A percentile compares a stretch with the other conserved stretches of the same genome.
phyloP scores from a whole-genome alignment of 2,888 invertebrate genomes.

The Athalia cordata region DNA sequence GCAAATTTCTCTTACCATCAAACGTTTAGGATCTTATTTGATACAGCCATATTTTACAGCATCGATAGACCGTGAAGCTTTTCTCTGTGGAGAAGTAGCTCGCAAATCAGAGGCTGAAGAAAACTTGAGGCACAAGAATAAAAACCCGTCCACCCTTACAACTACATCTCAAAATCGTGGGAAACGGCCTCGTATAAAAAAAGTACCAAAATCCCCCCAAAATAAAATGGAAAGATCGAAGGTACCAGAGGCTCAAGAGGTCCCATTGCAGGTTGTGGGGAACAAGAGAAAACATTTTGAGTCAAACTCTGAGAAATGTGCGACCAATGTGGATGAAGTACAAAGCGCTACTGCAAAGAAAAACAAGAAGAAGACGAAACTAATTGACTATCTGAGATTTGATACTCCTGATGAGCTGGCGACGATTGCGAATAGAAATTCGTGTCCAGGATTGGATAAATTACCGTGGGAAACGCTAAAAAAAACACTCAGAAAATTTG shows the following conservation, averaged over 20 bases:
- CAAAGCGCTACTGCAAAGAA: not conserved
- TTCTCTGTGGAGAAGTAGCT: not conserved
- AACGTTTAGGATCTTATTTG: not conserved
- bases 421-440: slow-evolving; percentile 54
- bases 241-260: not conserved
- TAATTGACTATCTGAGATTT: slow-evolving; percentile 44
- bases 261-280: not conserved
- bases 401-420: slow-evolving; percentile 56
- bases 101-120: not conserved
- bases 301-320: too few relatives aligned
- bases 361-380: not conserved
- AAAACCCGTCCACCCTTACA: not conserved
- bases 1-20: not conserved
- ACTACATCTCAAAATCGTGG: not conserved
- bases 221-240: not conserved
- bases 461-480: slow-evolving; percentile 77
- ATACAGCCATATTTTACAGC: slow-evolving; percentile 28
- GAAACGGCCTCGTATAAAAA: not conserved
- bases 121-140: slow-evolving; percentile 50
- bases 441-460: slow-evolving; percentile 72
- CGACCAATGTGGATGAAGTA: too few relatives aligned
- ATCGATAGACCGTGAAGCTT: slow-evolving; percentile 46
- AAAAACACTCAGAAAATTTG: slow-evolving; percentile 69
- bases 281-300: slow-evolving; percentile 13
- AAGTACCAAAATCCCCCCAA: not conserved